Evolutionary conservation across 2,113 vertebrate species (phyloP).

Genomic region (Catharus bicknelli): DNA sequence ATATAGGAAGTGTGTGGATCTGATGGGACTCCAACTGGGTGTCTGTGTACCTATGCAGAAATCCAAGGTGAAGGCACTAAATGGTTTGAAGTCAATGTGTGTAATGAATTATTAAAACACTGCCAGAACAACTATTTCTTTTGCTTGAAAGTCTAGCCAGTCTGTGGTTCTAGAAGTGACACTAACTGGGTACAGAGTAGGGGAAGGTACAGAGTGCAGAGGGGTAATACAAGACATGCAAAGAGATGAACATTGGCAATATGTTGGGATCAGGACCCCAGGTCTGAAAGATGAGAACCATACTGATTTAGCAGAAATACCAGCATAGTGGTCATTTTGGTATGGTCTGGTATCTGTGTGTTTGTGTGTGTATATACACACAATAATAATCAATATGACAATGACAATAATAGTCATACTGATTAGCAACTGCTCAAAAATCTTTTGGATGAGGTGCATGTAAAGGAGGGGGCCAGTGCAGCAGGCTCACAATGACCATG

Average conservation of each 20-base stretch:
- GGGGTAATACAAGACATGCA: background rate
- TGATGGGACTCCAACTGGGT: background rate
- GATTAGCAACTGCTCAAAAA: background rate
- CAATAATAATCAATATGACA: too few relatives aligned
- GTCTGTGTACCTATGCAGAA: background rate
- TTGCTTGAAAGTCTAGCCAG: background rate
- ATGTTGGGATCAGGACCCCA: fast-evolving
- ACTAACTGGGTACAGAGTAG: background rate
- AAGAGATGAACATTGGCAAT: background rate
- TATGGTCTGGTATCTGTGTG: background rate
- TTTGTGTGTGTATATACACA: background rate
- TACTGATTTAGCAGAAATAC: background rate
- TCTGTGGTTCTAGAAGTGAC: background rate
- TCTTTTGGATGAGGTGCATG: background rate
- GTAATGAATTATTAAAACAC: slow-evolving; percentile 14
- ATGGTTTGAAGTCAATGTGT: background rate
- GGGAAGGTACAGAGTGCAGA: background rate
- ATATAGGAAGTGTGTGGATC: background rate
- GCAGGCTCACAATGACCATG: fast-evolving
- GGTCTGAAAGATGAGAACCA: background rate
- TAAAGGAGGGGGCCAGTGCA: background rate
- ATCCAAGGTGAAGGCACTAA: background rate
- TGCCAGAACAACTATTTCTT: background rate
- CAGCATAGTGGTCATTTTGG: background rate
- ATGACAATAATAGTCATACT: background rate